These are phyloP conservation scores for Xenopus tropicalis DNA, from an alignment of 2,113 vertebrate species.

Conservation along the genomic window UCB_Xtro_10.0 CM004452.2:34695001-34695500, in stretches of 20 bases:
- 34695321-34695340: constrained; percentile 60
- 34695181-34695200: constrained; percentile 50
- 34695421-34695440: constrained; percentile 57
- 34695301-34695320: constrained; percentile 59
- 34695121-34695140: background rate
- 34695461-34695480: constrained; percentile 56
- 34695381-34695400: constrained; percentile 49
- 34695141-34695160: constrained; percentile 3
- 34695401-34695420: constrained; percentile 61
- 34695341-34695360: constrained; percentile 51
- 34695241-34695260: constrained; percentile 54
- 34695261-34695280: constrained; percentile 52
- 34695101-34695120: background rate
- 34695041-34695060: no score
- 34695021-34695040: no score
- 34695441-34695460: constrained; percentile 60
- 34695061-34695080: no score
- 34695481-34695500: constrained; percentile 57
- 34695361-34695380: constrained; percentile 50
- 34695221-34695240: constrained; percentile 49
- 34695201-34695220: constrained; percentile 49
- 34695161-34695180: background rate
- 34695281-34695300: constrained; percentile 50
- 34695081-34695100: no score
- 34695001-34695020: no score